Percentiles rank a stretch among this genome's conserved stretches.
Evolutionary conservation across 2,113 vertebrate species (phyloP).

Genomic region (Alexandromys fortis): DNA sequence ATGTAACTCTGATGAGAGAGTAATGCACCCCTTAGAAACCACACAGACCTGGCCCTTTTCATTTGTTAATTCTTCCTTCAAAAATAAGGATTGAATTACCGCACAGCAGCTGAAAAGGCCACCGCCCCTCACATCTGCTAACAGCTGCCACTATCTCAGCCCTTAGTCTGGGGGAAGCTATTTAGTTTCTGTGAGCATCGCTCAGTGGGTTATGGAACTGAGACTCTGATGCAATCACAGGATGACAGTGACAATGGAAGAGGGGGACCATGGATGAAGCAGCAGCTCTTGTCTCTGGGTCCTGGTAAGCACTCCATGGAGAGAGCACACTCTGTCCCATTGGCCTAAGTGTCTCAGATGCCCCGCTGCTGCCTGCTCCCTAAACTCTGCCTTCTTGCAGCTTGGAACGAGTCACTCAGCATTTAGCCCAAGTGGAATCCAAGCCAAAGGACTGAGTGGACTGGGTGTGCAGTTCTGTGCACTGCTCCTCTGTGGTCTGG

Average conservation of each 20-base stretch:
- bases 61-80: not conserved
- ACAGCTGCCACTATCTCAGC: not conserved
- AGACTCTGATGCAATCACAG: not conserved
- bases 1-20: not conserved
- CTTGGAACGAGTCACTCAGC: not conserved
- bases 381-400: not conserved
- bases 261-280: too few relatives aligned
- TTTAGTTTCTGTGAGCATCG: not conserved
- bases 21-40: not conserved
- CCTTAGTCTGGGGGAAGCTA: not conserved
- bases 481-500: not conserved
- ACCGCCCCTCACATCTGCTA: not conserved
- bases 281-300: rapidly evolving
- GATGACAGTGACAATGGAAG: rapidly evolving
- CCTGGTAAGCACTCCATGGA: not conserved
- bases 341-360: rapidly evolving
- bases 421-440: not conserved
- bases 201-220: not conserved
- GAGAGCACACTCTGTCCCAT: not conserved
- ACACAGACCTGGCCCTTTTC: not conserved
- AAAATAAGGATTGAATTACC: not conserved
- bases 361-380: not conserved
- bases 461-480: not conserved
- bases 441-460: not conserved
- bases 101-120: rapidly evolving